These are phyloP conservation scores for Hyperopisus bebe DNA, from an alignment of 2,113 vertebrate species.

Conservation along the genomic window DNA sequence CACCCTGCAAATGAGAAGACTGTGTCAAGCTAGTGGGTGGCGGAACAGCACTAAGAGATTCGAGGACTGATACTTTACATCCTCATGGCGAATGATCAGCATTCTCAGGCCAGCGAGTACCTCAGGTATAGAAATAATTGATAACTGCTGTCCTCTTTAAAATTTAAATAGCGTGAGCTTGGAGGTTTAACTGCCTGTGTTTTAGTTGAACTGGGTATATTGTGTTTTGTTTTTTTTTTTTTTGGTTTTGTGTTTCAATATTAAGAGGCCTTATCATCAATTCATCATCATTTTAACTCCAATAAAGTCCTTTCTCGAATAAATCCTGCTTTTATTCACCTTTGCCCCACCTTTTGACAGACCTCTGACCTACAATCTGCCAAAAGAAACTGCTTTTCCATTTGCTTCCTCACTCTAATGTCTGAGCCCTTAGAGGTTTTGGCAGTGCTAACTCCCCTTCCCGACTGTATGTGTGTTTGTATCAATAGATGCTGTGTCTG, in stretches of 20 bases:
- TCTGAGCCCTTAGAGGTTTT: not conserved
- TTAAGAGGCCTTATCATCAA: not conserved
- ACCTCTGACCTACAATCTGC: not conserved
- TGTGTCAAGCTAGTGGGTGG: not conserved
- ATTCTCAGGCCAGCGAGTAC: not conserved
- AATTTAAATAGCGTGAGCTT: not conserved
- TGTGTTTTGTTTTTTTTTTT: not conserved
- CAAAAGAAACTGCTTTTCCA: not conserved
- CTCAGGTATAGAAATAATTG: not conserved
- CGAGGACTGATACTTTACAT: not conserved
- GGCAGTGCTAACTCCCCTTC: not conserved
- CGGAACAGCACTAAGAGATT: not conserved
- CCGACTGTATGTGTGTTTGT: not conserved
- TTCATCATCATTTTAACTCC: not conserved
- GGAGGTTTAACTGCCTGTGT: not conserved
- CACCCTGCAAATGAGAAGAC: not conserved
- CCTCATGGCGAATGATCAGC: not conserved
- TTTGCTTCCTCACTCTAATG: not conserved
- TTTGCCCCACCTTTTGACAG: not conserved
- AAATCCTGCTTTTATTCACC: not conserved
- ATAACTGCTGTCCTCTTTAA: not conserved
- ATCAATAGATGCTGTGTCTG: slow-evolving; percentile 29
- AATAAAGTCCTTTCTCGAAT: not conserved
- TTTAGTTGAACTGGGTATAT: not conserved
- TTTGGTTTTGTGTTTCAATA: not conserved